phyloP scores from a whole-genome alignment of 2,888 invertebrate genomes.

The Cyclophora albipunctata region DNA sequence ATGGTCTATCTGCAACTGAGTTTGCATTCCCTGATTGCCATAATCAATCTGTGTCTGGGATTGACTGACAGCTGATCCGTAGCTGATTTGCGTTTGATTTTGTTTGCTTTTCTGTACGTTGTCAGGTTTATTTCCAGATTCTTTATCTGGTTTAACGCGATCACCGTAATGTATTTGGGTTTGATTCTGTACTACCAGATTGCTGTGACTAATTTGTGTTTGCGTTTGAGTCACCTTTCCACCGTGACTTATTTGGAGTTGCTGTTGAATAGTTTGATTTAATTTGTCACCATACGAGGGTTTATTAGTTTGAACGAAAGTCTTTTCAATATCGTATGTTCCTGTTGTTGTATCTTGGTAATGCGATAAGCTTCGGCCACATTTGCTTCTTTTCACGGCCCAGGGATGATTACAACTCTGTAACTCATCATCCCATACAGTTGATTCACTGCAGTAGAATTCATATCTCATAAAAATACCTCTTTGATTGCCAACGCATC shows the following conservation, averaged over 20 bases:
- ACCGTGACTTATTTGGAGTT: conserved; percentile 38
- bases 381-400: conserved; percentile 68
- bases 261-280: conserved; percentile 28
- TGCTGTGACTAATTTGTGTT: conserved; percentile 36
- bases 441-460: conserved; percentile 83
- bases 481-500: conserved; percentile 80
- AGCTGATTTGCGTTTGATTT: conserved; percentile 40
- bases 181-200: conserved; percentile 37
- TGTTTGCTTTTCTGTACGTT: conserved; percentile 22
- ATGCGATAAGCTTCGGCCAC: conserved; percentile 34
- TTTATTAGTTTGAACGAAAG: conserved; percentile 3
- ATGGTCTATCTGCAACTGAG: conserved; percentile 46
- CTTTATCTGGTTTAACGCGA: conserved; percentile 16
- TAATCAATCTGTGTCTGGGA: conserved; percentile 41
- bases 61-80: conserved; percentile 38
- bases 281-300: conserved; percentile 7
- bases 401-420: conserved; percentile 84
- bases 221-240: conserved; percentile 36
- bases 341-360: conserved; percentile 4
- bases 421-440: conserved; percentile 84
- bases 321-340: neutral
- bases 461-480: conserved; percentile 80
- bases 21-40: conserved; percentile 36
- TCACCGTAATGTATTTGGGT: conserved; percentile 41
- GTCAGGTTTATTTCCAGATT: conserved; percentile 12